These are phyloP conservation scores for Proteles cristata DNA, from an alignment of 2,113 vertebrate species.

Conservation along the genomic window DNA sequence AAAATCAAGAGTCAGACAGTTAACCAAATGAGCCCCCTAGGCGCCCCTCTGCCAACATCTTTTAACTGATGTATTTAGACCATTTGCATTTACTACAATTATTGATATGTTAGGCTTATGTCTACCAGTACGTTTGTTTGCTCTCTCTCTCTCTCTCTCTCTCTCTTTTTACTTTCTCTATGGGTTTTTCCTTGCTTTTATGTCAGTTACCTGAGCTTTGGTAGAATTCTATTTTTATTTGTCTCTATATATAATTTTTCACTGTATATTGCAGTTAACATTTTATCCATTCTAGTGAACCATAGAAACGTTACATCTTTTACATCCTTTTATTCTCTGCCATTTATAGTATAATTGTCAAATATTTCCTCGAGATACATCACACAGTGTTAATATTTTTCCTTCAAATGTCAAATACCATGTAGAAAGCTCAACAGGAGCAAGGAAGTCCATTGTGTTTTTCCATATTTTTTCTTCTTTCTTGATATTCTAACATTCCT, in stretches of 20 bases:
- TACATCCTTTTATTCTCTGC: not conserved
- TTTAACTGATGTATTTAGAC: not conserved
- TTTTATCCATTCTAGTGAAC: conserved; percentile 18
- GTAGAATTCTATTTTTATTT: conserved; percentile 34
- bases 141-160: not conserved
- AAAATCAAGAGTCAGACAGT: too few species aligned
- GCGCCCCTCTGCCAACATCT: not conserved
- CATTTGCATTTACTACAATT: conserved; percentile 39
- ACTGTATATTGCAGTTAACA: not conserved
- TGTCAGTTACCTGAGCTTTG: not conserved
- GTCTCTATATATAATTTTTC: not conserved
- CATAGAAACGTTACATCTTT: not conserved
- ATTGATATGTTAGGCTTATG: not conserved
- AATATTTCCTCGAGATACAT: not conserved
- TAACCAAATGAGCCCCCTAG: too few species aligned
- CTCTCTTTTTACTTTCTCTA: not conserved
- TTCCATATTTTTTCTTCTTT: conserved; percentile 36
- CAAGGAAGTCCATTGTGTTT: not conserved
- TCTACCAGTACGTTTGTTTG: not conserved
- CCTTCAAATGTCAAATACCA: not conserved
- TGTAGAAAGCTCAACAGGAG: conserved; percentile 6
- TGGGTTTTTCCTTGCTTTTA: not conserved
- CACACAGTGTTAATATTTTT: not conserved
- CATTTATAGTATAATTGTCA: not conserved
- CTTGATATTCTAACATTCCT: not conserved